Percentiles rank a stretch among this genome's conserved stretches.
Evolutionary conservation across 2,888 invertebrate genomes (phyloP).

Genomic region (Pterostichus niger): DNA sequence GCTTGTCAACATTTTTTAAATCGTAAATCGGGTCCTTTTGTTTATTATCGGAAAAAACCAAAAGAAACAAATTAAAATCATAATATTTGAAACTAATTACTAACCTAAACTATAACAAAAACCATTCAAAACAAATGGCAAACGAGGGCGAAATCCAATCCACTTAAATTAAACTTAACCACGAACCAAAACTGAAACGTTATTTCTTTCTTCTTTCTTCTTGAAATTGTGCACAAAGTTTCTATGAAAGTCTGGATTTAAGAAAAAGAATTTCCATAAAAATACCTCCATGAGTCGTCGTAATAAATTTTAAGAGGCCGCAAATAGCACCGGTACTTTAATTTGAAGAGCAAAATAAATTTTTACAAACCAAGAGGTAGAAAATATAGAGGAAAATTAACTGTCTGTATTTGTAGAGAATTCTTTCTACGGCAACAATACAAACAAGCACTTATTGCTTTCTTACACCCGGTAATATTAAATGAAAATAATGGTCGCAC

Average conservation of each 20-base stretch:
- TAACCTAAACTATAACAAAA: too few relatives aligned
- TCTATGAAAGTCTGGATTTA: neutral
- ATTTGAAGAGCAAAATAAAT: slow-evolving; percentile 49
- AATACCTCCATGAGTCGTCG: slow-evolving; percentile 19
- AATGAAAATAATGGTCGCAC: slow-evolving; percentile 43
- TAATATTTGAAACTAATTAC: too few relatives aligned
- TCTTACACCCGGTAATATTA: slow-evolving; percentile 43
- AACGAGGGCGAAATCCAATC: too few relatives aligned
- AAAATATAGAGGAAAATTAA: slow-evolving; percentile 41
- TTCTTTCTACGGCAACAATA: slow-evolving; percentile 1
- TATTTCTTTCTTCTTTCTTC: too few relatives aligned
- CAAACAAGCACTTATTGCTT: slow-evolving; percentile 58
- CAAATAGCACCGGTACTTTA: slow-evolving; percentile 34
- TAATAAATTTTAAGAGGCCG: slow-evolving; percentile 43
- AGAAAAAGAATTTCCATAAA: slow-evolving; percentile 6
- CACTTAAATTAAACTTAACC: too few relatives aligned
- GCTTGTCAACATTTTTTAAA: too few relatives aligned
- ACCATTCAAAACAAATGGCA: too few relatives aligned
- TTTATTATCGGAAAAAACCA: too few relatives aligned
- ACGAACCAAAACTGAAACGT: too few relatives aligned
- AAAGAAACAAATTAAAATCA: too few relatives aligned
- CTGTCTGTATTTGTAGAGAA: neutral
- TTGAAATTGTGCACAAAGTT: neutral
- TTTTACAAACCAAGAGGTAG: slow-evolving; percentile 19
- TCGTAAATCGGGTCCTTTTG: too few relatives aligned